phyloP scores from a whole-genome alignment of 2,113 vertebrate species.

The Hypomesus transpacificus region DNA sequence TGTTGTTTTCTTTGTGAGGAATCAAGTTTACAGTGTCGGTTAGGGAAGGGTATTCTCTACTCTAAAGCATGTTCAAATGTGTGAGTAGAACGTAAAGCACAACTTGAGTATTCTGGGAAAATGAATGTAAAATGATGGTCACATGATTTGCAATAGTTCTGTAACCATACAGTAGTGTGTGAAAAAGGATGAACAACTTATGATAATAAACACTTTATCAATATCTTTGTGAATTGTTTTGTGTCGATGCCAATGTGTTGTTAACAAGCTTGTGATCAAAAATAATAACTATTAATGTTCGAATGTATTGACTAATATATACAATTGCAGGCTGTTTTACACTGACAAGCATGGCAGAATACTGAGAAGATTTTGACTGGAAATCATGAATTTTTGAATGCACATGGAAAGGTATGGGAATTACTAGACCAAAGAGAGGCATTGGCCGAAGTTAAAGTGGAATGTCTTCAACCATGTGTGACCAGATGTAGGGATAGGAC shows the following conservation, averaged over 20 bases:
- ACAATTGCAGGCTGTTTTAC: too few relatives aligned
- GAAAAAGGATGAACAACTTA: constrained; percentile 45
- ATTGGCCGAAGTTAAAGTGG: too few relatives aligned
- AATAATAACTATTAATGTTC: too few relatives aligned
- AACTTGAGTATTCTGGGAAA: constrained; percentile 38
- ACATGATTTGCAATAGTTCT: constrained; percentile 25
- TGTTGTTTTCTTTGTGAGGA: constrained; percentile 68
- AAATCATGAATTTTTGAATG: too few relatives aligned
- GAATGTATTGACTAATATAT: too few relatives aligned
- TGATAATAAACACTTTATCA: constrained; percentile 51
- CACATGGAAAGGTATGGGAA: too few relatives aligned
- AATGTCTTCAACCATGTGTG: too few relatives aligned
- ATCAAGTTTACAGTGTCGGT: constrained; percentile 35
- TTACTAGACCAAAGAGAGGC: too few relatives aligned
- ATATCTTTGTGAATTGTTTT: not conserved
- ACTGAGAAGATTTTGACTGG: too few relatives aligned
- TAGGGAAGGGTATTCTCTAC: constrained; percentile 25
- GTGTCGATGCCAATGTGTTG: not conserved
- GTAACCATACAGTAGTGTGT: constrained; percentile 54
- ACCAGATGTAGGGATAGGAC: too few relatives aligned
- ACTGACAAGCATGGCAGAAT: too few relatives aligned
- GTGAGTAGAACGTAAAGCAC: constrained; percentile 58
- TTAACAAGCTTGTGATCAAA: too few relatives aligned
- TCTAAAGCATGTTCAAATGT: constrained; percentile 56
- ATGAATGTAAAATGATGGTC: constrained; percentile 32